A percentile compares a stretch with the other conserved stretches of the same genome.
Conservation (phyloP, 1,140 invertebrate genomes). For the Aphelenchoides besseyi region DNA sequence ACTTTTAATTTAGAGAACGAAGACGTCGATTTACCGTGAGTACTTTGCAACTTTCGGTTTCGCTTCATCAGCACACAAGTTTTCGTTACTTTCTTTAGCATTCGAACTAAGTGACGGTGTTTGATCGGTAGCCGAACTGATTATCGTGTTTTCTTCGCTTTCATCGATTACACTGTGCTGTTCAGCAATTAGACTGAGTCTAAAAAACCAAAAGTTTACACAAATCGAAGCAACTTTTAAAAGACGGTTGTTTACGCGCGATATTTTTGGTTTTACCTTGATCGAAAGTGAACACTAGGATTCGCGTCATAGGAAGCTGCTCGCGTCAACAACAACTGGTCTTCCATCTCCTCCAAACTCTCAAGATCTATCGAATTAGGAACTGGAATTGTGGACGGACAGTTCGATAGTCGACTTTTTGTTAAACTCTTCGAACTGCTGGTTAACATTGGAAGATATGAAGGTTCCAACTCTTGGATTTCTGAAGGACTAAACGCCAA, state of each 20-base stretch:
- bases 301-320: constrained; percentile 21
- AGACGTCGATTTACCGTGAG: no score
- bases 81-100: no score
- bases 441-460: not conserved
- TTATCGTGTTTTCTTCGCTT: constrained; percentile 16
- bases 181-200: constrained; percentile 39
- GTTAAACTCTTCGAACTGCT: not conserved
- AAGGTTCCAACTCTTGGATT: constrained; percentile 16
- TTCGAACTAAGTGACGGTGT: no score
- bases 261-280: constrained; percentile 35
- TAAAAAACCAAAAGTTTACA: constrained; percentile 21
- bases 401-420: constrained; percentile 17
- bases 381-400: constrained; percentile 25
- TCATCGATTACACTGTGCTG: constrained; percentile 46
- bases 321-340: constrained; percentile 26
- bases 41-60: no score
- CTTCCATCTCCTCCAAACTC: constrained; percentile 51
- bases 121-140: no score
- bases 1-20: no score
- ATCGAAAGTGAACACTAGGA: constrained; percentile 45
- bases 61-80: no score
- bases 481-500: constrained; percentile 32
- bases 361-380: constrained; percentile 36
- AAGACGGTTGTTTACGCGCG: no score
- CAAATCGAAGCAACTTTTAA: not conserved